Evolutionary conservation across 2,888 invertebrate genomes (phyloP).

Genomic region (Watsonalla binaria): DNA sequence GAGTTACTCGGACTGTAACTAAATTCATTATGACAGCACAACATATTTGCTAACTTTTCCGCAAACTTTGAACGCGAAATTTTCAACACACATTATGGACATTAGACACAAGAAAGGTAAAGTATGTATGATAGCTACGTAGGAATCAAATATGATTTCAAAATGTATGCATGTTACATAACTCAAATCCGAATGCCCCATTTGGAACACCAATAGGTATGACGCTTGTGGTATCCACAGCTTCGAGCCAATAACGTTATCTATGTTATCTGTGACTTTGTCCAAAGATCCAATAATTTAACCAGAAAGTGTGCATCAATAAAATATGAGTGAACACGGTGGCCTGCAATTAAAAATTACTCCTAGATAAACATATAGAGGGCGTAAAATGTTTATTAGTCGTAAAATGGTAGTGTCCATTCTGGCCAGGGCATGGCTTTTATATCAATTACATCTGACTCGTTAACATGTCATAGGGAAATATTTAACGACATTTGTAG

Average conservation of each 20-base stretch:
- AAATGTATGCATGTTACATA: too few species aligned
- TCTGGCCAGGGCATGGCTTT: slow-evolving; percentile 14
- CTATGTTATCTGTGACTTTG: slow-evolving; percentile 6
- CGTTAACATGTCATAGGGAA: slow-evolving; percentile 5
- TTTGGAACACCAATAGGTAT: too few species aligned
- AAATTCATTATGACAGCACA: neutral
- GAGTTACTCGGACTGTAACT: neutral
- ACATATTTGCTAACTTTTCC: neutral
- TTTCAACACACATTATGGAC: too few species aligned
- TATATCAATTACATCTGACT: slow-evolving; percentile 10
- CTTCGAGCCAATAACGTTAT: too few species aligned
- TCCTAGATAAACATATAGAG: slow-evolving; percentile 54
- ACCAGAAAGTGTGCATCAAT: slow-evolving; percentile 42
- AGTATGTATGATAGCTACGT: too few species aligned
- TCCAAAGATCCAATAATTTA: slow-evolving; percentile 19
- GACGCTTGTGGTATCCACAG: too few species aligned
- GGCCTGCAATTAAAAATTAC: slow-evolving; percentile 65
- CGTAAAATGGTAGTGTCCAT: slow-evolving; percentile 54
- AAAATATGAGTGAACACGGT: slow-evolving; percentile 59
- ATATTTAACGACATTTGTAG: neutral
- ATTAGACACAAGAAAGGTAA: too few species aligned
- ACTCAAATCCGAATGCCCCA: too few species aligned
- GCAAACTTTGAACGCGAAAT: neutral
- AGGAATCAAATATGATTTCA: too few species aligned
- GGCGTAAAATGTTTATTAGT: slow-evolving; percentile 50